phyloP scores from a whole-genome alignment of 2,113 vertebrate genomes.

The Lagopus muta region DNA sequence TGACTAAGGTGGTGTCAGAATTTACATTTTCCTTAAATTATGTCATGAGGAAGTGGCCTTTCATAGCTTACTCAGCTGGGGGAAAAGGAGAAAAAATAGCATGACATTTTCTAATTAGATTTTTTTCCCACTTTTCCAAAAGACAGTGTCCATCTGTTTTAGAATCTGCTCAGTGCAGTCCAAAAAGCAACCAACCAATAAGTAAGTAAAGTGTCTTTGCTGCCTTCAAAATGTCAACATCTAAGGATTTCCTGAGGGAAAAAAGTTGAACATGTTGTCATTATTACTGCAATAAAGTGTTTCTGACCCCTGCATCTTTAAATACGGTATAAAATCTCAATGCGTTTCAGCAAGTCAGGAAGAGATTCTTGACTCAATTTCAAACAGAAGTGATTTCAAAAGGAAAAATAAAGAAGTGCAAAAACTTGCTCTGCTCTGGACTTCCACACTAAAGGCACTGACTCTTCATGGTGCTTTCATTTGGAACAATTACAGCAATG shows the following conservation, averaged over 20 bases:
- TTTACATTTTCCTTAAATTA: constrained; percentile 21
- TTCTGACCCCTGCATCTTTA: neutral
- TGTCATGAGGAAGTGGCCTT: constrained; percentile 55
- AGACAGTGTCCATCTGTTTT: constrained; percentile 77
- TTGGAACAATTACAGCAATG: neutral
- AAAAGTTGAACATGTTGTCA: neutral
- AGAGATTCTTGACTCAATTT: neutral
- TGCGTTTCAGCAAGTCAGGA: neutral
- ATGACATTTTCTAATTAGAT: constrained; percentile 75
- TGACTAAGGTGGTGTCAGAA: neutral
- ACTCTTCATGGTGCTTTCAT: neutral
- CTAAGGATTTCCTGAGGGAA: neutral
- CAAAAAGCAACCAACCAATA: neutral
- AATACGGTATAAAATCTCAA: neutral
- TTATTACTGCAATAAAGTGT: neutral
- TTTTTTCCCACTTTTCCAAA: constrained; percentile 65
- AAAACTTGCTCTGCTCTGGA: neutral
- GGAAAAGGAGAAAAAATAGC: constrained; percentile 62
- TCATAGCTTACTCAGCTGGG: constrained; percentile 60
- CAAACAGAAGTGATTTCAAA: neutral
- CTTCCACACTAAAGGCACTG: neutral
- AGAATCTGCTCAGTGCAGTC: constrained; percentile 74
- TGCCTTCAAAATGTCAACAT: constrained; percentile 31
- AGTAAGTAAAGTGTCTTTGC: constrained; percentile 52
- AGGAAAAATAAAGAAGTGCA: fast-evolving